Base-by-base conservation (phyloP, 2,113 vertebrate genomes). In the Bufo gargarizans region DNA sequence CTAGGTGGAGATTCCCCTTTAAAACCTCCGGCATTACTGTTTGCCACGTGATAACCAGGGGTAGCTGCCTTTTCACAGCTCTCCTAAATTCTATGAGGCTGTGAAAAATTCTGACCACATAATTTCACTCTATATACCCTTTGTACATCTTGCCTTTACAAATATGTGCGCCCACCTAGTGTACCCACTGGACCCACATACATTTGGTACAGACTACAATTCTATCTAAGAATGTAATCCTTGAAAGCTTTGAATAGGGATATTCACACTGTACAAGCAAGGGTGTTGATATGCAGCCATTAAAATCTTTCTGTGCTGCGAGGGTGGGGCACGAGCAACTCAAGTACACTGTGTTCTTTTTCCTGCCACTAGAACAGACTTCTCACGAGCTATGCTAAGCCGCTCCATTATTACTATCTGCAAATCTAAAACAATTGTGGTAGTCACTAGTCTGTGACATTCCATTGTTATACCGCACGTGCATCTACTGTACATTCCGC, bases 211-310 rank as follows among this genome's bases (percentile, higher is more conserved):
- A 84, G n/a, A 17, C 13, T 55, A 55, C 11, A 84, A 33, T 16
- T 22, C 82, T 84, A 14, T 84, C 82, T 84, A 84, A 71, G 65
- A 84, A 83, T 69, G 13, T 67, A 83, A 67, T 83, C 49, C 82
- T 84, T 84, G 49, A 43, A 84, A 55, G 82, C 63, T 22, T 84
- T 71, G 12, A 69, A 55, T 55, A 17, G 13, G 49, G 11, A 84
- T 69, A 71, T 71, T 71, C 47, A 69, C 59, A 71, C 7, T 19
- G 69, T 11, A 20, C 2, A 8, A 74, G 47, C 22, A 43, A 45
- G 55, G 83, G 53, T 74, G 83, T 74, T 84, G 65, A 50, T 67
- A 69, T 67, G 81, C 47, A 69, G 45, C 17, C 63, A 83, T 16
- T n/a, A 50, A 83, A 83, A 83, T 77, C 63, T 22, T 86, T 77